Conservation (phyloP, 37 sponge, comb jelly and placozoan species). For the Oscarella lobularis region DNA sequence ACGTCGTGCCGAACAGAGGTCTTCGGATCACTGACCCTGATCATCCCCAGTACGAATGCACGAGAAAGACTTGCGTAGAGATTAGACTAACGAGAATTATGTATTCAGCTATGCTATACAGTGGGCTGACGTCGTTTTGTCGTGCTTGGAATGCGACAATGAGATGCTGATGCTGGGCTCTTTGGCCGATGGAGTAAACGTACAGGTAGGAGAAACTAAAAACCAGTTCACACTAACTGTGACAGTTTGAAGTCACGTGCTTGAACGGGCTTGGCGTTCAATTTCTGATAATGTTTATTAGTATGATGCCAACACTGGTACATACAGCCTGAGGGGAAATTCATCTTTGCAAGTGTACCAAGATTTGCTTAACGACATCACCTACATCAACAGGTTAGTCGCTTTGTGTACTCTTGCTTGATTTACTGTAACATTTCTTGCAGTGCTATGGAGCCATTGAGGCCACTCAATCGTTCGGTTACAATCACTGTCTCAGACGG, state of each 20-base stretch:
- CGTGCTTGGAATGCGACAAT: background rate
- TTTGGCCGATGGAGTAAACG: background rate
- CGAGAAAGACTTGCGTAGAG: too few relatives aligned
- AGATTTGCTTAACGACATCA: background rate
- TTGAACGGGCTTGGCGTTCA: too few relatives aligned
- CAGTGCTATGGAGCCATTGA: background rate
- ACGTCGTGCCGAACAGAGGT: too few relatives aligned
- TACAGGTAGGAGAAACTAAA: too few relatives aligned
- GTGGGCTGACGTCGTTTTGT: background rate
- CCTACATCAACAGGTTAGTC: conserved; percentile 1
- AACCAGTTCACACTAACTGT: too few relatives aligned
- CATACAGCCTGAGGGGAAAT: background rate
- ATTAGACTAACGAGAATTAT: background rate
- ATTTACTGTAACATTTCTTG: background rate
- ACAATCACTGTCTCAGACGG: background rate
- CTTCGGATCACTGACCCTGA: too few relatives aligned
- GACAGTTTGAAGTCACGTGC: too few relatives aligned
- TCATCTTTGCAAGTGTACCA: background rate
- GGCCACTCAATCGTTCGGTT: background rate
- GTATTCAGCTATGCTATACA: background rate
- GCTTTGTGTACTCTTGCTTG: too few relatives aligned
- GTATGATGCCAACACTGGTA: too few relatives aligned
- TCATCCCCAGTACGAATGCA: too few relatives aligned
- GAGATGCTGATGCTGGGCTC: background rate
- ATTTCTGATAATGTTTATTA: too few relatives aligned